Conservation (phyloP, 2,888 invertebrate species). For the Ametastegia equiseti region DNA sequence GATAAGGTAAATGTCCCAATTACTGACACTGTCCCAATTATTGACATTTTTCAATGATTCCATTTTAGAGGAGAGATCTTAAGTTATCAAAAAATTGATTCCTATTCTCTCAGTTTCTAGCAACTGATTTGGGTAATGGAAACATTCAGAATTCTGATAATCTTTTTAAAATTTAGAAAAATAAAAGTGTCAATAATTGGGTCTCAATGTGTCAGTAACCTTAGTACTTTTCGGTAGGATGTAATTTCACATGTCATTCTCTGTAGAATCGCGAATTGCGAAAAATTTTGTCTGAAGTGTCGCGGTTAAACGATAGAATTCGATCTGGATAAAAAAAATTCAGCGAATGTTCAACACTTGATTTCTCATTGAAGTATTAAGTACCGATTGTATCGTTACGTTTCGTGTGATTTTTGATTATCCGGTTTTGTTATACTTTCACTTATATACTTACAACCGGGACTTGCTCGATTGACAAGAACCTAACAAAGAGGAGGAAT, state of each 20-base stretch:
- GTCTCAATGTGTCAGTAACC: too few relatives aligned
- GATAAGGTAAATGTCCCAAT: too few relatives aligned
- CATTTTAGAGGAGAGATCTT: too few relatives aligned
- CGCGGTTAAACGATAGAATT: background rate
- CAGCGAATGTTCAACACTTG: background rate
- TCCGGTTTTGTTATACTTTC: slow-evolving; percentile 18
- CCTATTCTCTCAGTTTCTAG: too few relatives aligned
- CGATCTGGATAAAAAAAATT: background rate
- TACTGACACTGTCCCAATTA: too few relatives aligned
- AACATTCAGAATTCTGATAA: too few relatives aligned
- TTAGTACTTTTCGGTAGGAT: background rate
- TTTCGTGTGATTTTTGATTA: background rate
- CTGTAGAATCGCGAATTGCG: background rate
- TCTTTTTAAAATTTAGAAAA: too few relatives aligned
- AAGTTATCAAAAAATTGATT: too few relatives aligned
- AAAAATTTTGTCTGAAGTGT: background rate
- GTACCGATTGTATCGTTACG: background rate
- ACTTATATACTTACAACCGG: slow-evolving; percentile 2
- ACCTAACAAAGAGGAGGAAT: slow-evolving; percentile 8
- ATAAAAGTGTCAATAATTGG: too few relatives aligned
- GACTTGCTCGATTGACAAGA: background rate
- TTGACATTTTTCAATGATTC: too few relatives aligned
- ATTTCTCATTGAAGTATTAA: slow-evolving; percentile 15
- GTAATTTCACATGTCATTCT: background rate
- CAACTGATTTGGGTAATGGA: too few relatives aligned